Percentiles rank a stretch among this genome's conserved stretches.
Evolutionary conservation across 1,140 invertebrate species (phyloP).

Genomic region (Lepidurus packardi): DNA sequence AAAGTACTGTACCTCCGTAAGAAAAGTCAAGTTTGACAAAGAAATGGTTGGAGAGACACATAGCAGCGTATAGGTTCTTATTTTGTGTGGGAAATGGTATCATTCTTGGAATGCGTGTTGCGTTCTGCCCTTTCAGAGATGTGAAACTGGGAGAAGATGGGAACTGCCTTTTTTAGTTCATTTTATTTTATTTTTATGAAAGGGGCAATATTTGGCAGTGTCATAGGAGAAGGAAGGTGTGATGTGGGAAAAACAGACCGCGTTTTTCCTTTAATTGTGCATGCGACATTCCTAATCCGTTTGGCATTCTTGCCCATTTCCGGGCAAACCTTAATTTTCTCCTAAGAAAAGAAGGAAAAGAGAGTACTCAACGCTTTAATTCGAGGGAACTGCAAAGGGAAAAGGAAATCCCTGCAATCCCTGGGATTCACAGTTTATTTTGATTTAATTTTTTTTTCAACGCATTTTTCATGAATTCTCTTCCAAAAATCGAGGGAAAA

Average conservation of each 20-base stretch:
- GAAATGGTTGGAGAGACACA: neutral
- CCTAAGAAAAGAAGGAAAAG: neutral
- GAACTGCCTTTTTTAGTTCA: neutral
- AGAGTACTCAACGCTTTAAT: slow-evolving; percentile 2
- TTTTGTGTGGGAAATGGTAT: neutral
- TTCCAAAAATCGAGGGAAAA: too few species aligned
- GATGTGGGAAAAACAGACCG: neutral
- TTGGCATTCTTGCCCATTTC: slow-evolving; percentile 8
- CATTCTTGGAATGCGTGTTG: slow-evolving; percentile 8
- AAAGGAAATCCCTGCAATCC: neutral
- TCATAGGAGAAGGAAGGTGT: neutral
- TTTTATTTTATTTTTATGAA: neutral
- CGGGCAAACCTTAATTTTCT: neutral
- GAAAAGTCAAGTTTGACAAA: neutral
- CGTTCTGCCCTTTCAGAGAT: neutral
- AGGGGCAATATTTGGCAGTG: neutral
- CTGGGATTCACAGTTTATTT: neutral
- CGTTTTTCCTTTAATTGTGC: neutral
- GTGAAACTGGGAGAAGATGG: neutral
- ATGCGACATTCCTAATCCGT: slow-evolving; percentile 21
- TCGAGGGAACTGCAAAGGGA: neutral
- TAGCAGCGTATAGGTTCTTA: neutral
- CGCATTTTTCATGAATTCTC: neutral
- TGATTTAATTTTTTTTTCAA: too few species aligned
- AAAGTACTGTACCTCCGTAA: too few species aligned